phyloP scores from a whole-genome alignment of 2,888 invertebrate species.

The Epirrhoe alternata region DNA sequence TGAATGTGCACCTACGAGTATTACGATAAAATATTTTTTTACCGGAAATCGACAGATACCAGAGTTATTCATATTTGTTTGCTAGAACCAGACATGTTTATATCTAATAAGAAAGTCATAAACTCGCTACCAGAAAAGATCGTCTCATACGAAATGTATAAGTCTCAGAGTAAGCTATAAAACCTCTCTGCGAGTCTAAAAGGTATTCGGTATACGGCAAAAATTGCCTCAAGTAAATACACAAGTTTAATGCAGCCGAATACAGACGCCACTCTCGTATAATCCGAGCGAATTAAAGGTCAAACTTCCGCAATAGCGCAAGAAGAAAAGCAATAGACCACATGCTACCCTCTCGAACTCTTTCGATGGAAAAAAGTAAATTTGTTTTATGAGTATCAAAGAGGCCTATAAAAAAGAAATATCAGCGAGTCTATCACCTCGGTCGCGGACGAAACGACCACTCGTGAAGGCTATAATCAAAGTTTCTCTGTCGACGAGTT shows the following conservation, averaged over 20 bases:
- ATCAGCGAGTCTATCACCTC: constrained; percentile 79
- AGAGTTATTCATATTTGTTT: constrained; percentile 53
- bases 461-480: constrained; percentile 83
- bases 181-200: constrained; percentile 60
- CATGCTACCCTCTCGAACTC: constrained; percentile 71
- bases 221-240: constrained; percentile 59
- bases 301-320: constrained; percentile 67
- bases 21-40: constrained; percentile 43
- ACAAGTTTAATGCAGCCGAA: constrained; percentile 57
- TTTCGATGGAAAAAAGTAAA: constrained; percentile 73
- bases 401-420: constrained; percentile 81
- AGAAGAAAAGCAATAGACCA: constrained; percentile 69
- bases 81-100: constrained; percentile 57
- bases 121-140: constrained; percentile 63
- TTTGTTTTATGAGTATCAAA: constrained; percentile 84
- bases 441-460: constrained; percentile 75
- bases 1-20: constrained; percentile 40
- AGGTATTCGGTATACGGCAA: constrained; percentile 56
- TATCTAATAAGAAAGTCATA: constrained; percentile 70
- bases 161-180: constrained; percentile 66
- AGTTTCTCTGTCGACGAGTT: constrained; percentile 81
- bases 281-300: constrained; percentile 65
- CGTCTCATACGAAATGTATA: constrained; percentile 65
- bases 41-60: constrained; percentile 34
- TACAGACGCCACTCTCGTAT: constrained; percentile 52